Conservation (phyloP, 35 echinoderm and acorn worm species). For the Heliocidaris erythrogramma region DNA sequence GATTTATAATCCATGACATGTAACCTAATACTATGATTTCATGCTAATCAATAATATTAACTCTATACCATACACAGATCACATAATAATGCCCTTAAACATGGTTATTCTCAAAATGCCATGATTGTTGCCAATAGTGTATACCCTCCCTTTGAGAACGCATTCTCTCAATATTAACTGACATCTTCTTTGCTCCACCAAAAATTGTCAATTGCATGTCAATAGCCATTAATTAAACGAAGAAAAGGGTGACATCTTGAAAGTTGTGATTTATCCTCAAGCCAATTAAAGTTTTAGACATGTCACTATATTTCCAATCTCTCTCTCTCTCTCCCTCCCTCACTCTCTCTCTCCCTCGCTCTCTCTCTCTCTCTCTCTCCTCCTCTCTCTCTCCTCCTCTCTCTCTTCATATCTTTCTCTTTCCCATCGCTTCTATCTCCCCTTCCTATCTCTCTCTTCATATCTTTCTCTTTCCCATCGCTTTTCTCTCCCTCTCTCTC, state of each 20-base stretch:
- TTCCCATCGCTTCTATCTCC: neutral
- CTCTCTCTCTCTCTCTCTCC: neutral
- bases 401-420: neutral
- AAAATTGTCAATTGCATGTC: conserved; percentile 37
- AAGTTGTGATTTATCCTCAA: conserved; percentile 31
- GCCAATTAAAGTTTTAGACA: conserved; percentile 35
- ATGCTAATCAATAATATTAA: too few relatives aligned
- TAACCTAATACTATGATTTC: too few relatives aligned
- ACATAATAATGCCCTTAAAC: too few relatives aligned
- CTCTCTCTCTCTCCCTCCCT: too few relatives aligned
- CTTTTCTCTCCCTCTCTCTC: too few relatives aligned
- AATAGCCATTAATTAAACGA: conserved; percentile 31
- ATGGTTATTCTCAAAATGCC: too few relatives aligned
- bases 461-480: neutral
- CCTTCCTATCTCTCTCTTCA: neutral
- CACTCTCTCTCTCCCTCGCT: too few relatives aligned
- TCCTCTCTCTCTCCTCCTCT: neutral
- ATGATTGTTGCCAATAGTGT: too few relatives aligned
- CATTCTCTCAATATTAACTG: neutral
- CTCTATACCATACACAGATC: too few relatives aligned
- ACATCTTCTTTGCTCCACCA: neutral
- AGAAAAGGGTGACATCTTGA: conserved; percentile 23
- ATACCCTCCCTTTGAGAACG: neutral
- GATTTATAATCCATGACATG: too few relatives aligned
- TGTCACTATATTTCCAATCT: neutral